Percentiles rank a stretch among this genome's conserved stretches.
Evolutionary conservation across 2,888 invertebrate genomes (phyloP).

Genomic region (Lacanobia oleracea): DNA sequence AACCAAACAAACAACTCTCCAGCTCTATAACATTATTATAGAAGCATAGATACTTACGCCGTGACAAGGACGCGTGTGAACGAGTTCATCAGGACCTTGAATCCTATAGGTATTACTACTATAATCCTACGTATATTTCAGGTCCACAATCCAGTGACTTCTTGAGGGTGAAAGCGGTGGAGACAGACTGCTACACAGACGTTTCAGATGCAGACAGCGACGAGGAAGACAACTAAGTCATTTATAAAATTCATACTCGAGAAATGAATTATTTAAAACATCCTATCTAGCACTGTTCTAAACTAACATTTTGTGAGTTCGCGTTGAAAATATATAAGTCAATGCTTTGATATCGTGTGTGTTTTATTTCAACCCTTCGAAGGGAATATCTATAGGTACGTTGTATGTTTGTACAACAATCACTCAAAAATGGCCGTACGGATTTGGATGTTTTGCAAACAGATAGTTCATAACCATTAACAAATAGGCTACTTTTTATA

Average conservation of each 20-base stretch:
- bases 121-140: conserved; percentile 66
- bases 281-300: conserved; percentile 13
- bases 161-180: conserved; percentile 82
- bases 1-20: no score
- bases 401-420: no score
- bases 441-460: no score
- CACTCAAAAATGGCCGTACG: no score
- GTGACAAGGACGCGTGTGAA: no score
- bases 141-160: conserved; percentile 83
- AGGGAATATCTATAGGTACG: background rate
- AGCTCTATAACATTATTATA: no score
- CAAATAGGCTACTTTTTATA: no score
- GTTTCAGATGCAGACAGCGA: conserved; percentile 87
- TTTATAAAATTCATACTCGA: background rate
- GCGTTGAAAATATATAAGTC: conserved; percentile 52
- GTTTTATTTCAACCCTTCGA: background rate
- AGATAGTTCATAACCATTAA: no score
- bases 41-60: no score
- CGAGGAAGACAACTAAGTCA: conserved; percentile 70
- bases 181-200: conserved; percentile 86
- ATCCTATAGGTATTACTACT: no score
- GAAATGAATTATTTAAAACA: conserved; percentile 1
- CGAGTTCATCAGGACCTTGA: no score
- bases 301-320: conserved; percentile 29
- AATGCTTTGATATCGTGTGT: conserved; percentile 53